Evolutionary conservation across 2,113 vertebrate genomes (phyloP).

Genomic region (Phylloscopus trochiloides): DNA sequence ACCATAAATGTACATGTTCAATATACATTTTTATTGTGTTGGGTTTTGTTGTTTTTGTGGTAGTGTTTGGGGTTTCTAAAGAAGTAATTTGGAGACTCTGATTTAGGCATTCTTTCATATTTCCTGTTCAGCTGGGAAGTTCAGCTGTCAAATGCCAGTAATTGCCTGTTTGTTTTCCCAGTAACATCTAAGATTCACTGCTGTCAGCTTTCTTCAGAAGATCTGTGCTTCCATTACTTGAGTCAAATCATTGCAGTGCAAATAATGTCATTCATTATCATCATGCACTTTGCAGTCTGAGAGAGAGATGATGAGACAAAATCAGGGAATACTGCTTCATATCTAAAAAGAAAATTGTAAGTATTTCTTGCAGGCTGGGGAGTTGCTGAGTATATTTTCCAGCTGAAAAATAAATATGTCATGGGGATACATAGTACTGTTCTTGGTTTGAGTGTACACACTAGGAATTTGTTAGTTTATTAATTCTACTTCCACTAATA

Average conservation of each 20-base stretch:
- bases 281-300: not conserved
- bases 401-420: not conserved
- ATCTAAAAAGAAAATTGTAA: not conserved
- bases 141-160: not conserved
- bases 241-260: not conserved
- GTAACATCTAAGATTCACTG: not conserved
- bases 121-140: not conserved
- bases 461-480: not conserved
- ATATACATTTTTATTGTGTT: not conserved
- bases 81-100: not conserved
- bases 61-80: not conserved
- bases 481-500: not conserved
- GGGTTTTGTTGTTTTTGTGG: not conserved
- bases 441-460: not conserved
- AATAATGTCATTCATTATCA: constrained; percentile 29
- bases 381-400: not conserved
- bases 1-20: not conserved
- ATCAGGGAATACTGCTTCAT: constrained; percentile 5
- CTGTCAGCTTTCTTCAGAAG: not conserved
- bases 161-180: not conserved
- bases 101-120: not conserved
- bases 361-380: not conserved
- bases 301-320: not conserved
- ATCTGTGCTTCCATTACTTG: not conserved
- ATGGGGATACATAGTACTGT: not conserved